These are phyloP conservation scores for Dryas iulia DNA, from an alignment of 1,140 invertebrate genomes.

Conservation along the genomic window DNA sequence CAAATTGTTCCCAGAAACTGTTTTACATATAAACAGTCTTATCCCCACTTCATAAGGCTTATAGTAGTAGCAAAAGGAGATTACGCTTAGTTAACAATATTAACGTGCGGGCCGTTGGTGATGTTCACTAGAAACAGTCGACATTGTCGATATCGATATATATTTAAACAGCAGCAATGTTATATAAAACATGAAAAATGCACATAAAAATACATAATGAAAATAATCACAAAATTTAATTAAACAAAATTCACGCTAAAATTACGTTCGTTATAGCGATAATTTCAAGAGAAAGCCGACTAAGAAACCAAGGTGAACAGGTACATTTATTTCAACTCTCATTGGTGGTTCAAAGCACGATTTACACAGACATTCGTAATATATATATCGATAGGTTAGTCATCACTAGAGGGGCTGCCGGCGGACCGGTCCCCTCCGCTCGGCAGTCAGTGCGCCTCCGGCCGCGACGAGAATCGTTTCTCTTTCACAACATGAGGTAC, in stretches of 20 bases:
- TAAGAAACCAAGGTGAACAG: neutral
- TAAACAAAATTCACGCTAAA: neutral
- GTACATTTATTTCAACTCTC: neutral
- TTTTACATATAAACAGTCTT: constrained; percentile 27
- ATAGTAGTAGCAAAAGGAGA: constrained; percentile 26
- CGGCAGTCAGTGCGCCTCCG: constrained; percentile 48
- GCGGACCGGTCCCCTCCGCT: constrained; percentile 44
- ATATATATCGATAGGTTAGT: constrained; percentile 30
- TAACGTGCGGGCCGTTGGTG: constrained; percentile 51
- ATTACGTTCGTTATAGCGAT: neutral
- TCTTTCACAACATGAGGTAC: constrained; percentile 48
- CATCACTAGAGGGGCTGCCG: constrained; percentile 52
- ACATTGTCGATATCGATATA: neutral
- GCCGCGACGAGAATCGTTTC: constrained; percentile 46
- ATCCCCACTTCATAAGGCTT: constrained; percentile 37
- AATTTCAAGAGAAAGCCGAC: constrained; percentile 17
- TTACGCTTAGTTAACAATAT: constrained; percentile 49
- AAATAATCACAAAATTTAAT: neutral
- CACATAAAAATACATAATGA: neutral
- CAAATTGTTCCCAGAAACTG: neutral
- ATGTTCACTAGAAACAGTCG: neutral
- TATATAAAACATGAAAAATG: neutral
- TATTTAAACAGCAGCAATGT: neutral
- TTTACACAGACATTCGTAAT: neutral
- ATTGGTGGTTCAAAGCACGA: neutral